phyloP scores from a whole-genome alignment of 92 coral and sea anemone species.

The Porites evermanni region DNA sequence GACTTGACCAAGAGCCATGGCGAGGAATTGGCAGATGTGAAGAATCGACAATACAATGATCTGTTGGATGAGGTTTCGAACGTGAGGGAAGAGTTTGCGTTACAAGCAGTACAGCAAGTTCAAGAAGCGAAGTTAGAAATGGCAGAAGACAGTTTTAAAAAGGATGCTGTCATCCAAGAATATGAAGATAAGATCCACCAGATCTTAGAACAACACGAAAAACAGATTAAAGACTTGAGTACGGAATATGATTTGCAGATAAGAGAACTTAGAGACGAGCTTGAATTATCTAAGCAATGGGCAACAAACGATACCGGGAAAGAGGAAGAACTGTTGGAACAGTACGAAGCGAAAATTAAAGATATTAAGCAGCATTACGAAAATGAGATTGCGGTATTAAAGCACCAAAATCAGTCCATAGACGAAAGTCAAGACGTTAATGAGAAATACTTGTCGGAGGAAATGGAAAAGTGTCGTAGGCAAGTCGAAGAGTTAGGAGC shows the following conservation, averaged over 20 bases:
- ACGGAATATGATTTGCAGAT: slow-evolving; percentile 81
- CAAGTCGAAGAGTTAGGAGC: slow-evolving; percentile 67
- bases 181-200: slow-evolving; percentile 74
- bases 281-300: slow-evolving; percentile 74
- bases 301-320: slow-evolving; percentile 42
- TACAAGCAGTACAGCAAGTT: slow-evolving; percentile 93
- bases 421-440: slow-evolving; percentile 25
- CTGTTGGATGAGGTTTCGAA: slow-evolving; percentile 90
- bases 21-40: slow-evolving; percentile 69
- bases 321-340: slow-evolving; percentile 38
- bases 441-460: slow-evolving; percentile 76
- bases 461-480: slow-evolving; percentile 78
- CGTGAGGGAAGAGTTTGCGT: slow-evolving; percentile 93
- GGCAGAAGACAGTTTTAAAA: slow-evolving; percentile 67
- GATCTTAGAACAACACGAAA: slow-evolving; percentile 73
- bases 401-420: slow-evolving; percentile 36
- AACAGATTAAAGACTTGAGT: slow-evolving; percentile 74
- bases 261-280: slow-evolving; percentile 82
- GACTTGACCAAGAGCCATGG: slow-evolving; percentile 68
- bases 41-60: slow-evolving; percentile 80
- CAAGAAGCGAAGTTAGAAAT: slow-evolving; percentile 78
- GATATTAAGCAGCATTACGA: slow-evolving; percentile 85
- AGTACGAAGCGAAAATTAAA: slow-evolving; percentile 77
- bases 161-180: slow-evolving; percentile 58
- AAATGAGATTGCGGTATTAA: slow-evolving; percentile 56